Conservation (phyloP, 2,113 vertebrate genomes). For the Miniopterus natalensis region DNA sequence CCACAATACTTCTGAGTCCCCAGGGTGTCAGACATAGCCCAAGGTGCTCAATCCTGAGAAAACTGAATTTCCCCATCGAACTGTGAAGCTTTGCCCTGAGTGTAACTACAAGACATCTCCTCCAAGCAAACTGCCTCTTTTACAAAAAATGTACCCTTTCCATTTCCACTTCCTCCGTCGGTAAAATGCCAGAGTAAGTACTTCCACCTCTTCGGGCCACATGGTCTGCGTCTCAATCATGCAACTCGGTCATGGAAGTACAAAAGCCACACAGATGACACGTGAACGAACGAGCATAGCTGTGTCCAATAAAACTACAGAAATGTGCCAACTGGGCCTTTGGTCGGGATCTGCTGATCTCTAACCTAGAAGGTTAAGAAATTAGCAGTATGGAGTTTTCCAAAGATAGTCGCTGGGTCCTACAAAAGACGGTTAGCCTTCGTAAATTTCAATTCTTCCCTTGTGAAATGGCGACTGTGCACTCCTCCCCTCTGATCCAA, state of each 20-base stretch:
- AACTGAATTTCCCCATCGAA: not conserved
- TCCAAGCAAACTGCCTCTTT: no score
- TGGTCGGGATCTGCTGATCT: not conserved
- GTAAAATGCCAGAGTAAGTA: no score
- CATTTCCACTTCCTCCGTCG: no score
- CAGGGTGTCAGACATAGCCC: not conserved
- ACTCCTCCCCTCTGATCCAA: not conserved
- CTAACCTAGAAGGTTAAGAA: not conserved
- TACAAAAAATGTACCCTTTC: no score
- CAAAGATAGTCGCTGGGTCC: not conserved
- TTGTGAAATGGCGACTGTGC: fast-evolving
- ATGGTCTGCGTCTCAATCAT: no score
- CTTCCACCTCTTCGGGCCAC: no score
- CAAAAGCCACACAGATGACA: no score
- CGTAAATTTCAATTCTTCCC: not conserved
- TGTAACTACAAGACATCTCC: no score
- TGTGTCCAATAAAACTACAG: no score
- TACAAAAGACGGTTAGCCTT: not conserved
- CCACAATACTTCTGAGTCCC: not conserved
- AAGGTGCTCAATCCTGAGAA: no score
- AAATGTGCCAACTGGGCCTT: fast-evolving
- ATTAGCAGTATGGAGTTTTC: not conserved
- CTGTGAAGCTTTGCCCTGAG: not conserved
- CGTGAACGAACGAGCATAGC: no score
- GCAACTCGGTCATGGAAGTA: no score